Percentiles rank a stretch among this genome's conserved stretches.
These are phyloP conservation scores for Phoronis australis DNA, from an alignment of 2,888 invertebrate genomes.

Conservation along the genomic window DNA sequence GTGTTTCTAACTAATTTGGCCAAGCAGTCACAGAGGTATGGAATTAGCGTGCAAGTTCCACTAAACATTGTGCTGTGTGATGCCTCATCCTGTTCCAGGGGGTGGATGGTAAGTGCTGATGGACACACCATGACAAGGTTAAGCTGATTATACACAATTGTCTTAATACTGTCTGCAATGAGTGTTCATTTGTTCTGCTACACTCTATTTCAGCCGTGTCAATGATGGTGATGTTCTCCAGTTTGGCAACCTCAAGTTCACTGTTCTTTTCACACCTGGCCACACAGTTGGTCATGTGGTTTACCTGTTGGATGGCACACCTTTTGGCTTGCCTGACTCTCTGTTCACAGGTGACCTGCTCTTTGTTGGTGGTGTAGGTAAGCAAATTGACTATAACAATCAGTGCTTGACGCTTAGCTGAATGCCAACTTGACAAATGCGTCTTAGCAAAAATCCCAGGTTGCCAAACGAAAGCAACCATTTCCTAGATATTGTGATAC, in stretches of 20 bases:
- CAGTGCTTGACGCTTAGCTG: too few relatives aligned
- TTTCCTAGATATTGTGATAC: too few relatives aligned
- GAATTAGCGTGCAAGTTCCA: too few relatives aligned
- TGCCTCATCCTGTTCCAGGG: too few relatives aligned
- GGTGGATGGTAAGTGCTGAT: neutral
- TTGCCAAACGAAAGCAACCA: too few relatives aligned
- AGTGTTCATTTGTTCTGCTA: neutral
- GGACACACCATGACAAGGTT: neutral
- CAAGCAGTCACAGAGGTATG: too few relatives aligned
- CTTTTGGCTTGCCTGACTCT: conserved; percentile 32
- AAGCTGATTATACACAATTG: neutral
- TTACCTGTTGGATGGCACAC: conserved; percentile 36
- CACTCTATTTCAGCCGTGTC: conserved; percentile 25
- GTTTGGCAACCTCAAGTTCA: conserved; percentile 39
- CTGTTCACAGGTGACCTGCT: conserved; percentile 48
- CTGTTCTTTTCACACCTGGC: conserved; percentile 36
- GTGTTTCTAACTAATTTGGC: too few relatives aligned
- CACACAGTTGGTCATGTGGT: conserved; percentile 48
- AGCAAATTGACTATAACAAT: too few relatives aligned
- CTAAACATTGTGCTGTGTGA: too few relatives aligned
- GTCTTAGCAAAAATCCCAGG: too few relatives aligned
- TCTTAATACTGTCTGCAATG: neutral
- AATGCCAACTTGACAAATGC: too few relatives aligned
- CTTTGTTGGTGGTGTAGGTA: conserved; percentile 45
- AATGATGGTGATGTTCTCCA: conserved; percentile 31